Evolutionary conservation across 2,113 vertebrate species (phyloP).

Genomic region (Ardeotis arabs): DNA sequence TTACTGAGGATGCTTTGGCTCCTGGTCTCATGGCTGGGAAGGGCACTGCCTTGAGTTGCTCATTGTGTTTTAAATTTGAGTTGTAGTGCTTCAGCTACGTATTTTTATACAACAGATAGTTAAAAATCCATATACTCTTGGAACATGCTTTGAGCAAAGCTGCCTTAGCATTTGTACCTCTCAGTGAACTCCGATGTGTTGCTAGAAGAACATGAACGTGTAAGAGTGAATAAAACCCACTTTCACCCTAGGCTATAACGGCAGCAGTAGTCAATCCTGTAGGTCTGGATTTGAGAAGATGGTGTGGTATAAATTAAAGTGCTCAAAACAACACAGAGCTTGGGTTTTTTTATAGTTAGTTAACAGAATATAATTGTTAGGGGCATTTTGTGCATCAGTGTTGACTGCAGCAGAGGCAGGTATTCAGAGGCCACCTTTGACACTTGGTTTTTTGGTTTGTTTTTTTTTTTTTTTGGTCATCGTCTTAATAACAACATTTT

Average conservation of each 20-base stretch:
- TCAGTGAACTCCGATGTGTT: not conserved
- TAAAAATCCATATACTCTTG: not conserved
- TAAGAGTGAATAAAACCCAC: not conserved
- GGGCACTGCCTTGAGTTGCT: not conserved
- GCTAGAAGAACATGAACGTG: not conserved
- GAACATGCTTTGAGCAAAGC: not conserved
- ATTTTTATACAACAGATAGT: not conserved
- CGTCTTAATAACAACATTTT: not conserved
- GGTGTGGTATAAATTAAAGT: rapidly evolving
- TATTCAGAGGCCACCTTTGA: not conserved
- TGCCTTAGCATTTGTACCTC: not conserved
- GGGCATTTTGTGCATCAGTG: rapidly evolving
- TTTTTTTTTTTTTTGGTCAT: not conserved
- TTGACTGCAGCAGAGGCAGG: not conserved
- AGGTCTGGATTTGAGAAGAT: not conserved
- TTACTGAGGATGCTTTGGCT: not conserved
- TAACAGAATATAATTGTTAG: not conserved
- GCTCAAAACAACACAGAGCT: not conserved
- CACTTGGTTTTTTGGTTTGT: not conserved
- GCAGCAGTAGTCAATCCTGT: not conserved
- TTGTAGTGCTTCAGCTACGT: rapidly evolving
- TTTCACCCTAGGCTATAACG: rapidly evolving
- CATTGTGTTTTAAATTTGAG: not conserved
- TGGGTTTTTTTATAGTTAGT: not conserved
- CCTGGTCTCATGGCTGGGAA: not conserved